Evolutionary conservation across 2,113 vertebrate species (phyloP), one percentile per base, ranked within the genome.

Genomic region (Ptilonorhynchus violaceus): DNA sequence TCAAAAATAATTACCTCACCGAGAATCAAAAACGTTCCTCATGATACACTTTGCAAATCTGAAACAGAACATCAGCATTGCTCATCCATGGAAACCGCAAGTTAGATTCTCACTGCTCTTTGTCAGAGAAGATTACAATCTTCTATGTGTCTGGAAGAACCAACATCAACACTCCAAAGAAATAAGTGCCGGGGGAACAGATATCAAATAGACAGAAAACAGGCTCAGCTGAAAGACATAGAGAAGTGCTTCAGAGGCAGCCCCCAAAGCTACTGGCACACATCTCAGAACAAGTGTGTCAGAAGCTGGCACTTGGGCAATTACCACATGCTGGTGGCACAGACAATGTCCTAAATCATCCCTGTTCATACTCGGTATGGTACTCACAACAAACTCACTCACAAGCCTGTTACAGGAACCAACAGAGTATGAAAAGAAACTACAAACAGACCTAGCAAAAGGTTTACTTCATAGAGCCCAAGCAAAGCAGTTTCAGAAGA

Each of bases 311-410:
- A 21, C 25, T 15, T 62, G 25, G 33, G n/a, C 39, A 3, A 7
- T 25, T n/a, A 64, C 31, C 2, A 1, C 28, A 8, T 0, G 3
- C 16, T 20, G 11, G 20, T 2, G 1, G 53, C 41, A 39, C 37
- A 52, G 31, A 33, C 9, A 56, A 11, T 4, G 28, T 6, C 39
- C 35, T 60, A 33, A 62, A 78, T 9, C 21, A 14, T 14, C 22
- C 55, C 42, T 24, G 8, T 17, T 56, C 60, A 24, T 1, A 17
- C 7, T 6, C 28, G 33, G 9, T 2, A 13, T 1, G 11, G 23
- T 15, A n/a, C 15, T 27, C 59, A 66, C 33, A 88, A 44, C 42
- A 89, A 72, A 58, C 42, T 59, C 60, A 28, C 18, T 24, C 60
- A 62, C 46, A 23, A 46, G 22, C 4, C 47, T 41, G 10, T 31